A percentile compares a stretch with the other conserved stretches of the same genome.
Evolutionary conservation across 2,113 vertebrate species (phyloP).

Genomic region (Guaruba guarouba): DNA sequence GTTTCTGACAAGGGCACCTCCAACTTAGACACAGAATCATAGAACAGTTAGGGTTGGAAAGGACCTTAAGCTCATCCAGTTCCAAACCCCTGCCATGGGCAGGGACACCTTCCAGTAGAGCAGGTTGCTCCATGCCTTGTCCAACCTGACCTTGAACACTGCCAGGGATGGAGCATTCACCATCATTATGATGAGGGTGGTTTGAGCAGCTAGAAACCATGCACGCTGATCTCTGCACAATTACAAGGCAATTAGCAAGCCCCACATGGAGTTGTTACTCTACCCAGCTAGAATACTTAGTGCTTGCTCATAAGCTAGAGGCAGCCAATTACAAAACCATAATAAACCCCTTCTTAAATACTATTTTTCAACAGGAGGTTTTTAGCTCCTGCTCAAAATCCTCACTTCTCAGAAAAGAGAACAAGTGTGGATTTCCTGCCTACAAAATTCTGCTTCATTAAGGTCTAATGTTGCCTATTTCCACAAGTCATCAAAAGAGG

Average conservation of each 20-base stretch:
- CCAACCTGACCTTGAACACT: neutral
- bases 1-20: neutral
- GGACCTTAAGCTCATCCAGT: neutral
- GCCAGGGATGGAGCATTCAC: neutral
- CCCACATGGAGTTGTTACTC: neutral
- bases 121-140: neutral
- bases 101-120: neutral
- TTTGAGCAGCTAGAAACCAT: neutral
- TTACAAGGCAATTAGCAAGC: constrained; percentile 10
- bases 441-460: constrained; percentile 9
- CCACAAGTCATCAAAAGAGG: neutral
- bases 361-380: constrained; percentile 3
- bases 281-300: neutral
- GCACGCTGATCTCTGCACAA: neutral
- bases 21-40: neutral
- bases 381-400: neutral
- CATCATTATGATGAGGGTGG: neutral
- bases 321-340: neutral
- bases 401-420: neutral
- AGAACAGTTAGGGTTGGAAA: neutral
- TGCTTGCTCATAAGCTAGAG: neutral
- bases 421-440: neutral
- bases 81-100: neutral
- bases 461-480: neutral
- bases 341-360: neutral